Evolutionary conservation across 2,797 vertebrate species (phyloP), one percentile per base, ranked within the genome.

Genomic region (Arnoldichthys spilopterus): DNA sequence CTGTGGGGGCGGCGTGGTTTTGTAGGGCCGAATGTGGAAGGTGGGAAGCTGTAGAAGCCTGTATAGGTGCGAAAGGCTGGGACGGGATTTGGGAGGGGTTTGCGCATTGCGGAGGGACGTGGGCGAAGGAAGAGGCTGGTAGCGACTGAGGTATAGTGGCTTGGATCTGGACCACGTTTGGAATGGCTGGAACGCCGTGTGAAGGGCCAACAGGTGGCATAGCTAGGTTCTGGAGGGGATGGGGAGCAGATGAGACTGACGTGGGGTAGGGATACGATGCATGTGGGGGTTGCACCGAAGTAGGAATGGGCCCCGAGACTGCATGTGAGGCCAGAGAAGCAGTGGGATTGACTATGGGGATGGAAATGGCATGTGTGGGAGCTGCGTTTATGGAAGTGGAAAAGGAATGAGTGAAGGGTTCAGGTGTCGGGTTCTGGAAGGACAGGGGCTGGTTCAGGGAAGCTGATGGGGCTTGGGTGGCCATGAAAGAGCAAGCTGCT

Each of bases 151-250:
- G 77, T 69, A 90, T 79, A 16, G 86, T 61, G 9, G 89, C 71
- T 53, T 90, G 87, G 40, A 86, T 26, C 78, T 90, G 93, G 79
- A 74, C 74, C 45, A 89, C 80, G 53, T 91, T 92, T 58, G 84
- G 83, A 85, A 92, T 82, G 78, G 90, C 86, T 51, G 90, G 76
- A 58, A 87, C 30, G 5, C 84, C 74, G 61, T 91, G 89, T 43
- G 80, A 58, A 0, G 87, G 53, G 49, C 43, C 59, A 7, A 89
- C 34, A 8, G 86, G 24, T 6, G 88, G 3, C 62, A 91, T 90
- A 3, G 88, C 51, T 1, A 91, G 76, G 74, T 85, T 91, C 72
- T 91, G 91, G 77, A 90, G 83, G 45, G 90, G 88, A 32, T 88
- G 68, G 13, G 88, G 83, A 76, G 81, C 74, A 49, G 74, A 74